Evolutionary conservation across 2,888 invertebrate species (phyloP).

Genomic region (Myathropa florea): DNA sequence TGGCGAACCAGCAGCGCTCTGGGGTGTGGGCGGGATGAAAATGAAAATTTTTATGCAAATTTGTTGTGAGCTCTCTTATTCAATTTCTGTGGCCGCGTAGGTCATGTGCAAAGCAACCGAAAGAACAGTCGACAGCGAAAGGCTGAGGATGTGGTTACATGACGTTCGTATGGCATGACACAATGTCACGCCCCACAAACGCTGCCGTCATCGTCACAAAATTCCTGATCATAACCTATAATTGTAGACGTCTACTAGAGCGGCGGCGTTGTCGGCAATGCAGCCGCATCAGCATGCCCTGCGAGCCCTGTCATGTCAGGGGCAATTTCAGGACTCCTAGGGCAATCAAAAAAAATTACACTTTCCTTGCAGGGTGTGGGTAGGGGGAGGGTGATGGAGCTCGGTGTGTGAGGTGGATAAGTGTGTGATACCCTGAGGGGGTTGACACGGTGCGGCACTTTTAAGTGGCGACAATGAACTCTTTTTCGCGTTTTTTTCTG

Average conservation of each 20-base stretch:
- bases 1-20: background rate
- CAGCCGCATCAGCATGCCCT: background rate
- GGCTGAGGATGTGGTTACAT: slow-evolving; percentile 31
- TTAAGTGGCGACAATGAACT: slow-evolving; percentile 62
- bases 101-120: slow-evolving; percentile 27
- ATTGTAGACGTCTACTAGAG: slow-evolving; percentile 57
- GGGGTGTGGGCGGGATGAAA: background rate
- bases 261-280: slow-evolving; percentile 21
- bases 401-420: background rate
- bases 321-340: slow-evolving; percentile 51
- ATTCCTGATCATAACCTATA: slow-evolving; percentile 63
- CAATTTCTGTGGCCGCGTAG: slow-evolving; percentile 46
- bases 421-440: background rate
- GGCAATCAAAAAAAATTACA: slow-evolving; percentile 52
- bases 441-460: slow-evolving; percentile 7
- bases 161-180: slow-evolving; percentile 31
- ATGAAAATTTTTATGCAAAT: slow-evolving; percentile 53
- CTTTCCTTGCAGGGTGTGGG: no score
- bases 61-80: slow-evolving; percentile 10
- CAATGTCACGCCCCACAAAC: slow-evolving; percentile 39
- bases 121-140: background rate
- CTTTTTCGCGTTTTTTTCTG: slow-evolving; percentile 25
- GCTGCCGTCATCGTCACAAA: slow-evolving; percentile 21
- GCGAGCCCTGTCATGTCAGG: slow-evolving; percentile 30
- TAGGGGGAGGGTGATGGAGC: no score